These are phyloP conservation scores for Fistularia commersonii DNA, from an alignment of 2,797 vertebrate genomes.

Conservation along the genomic window DNA sequence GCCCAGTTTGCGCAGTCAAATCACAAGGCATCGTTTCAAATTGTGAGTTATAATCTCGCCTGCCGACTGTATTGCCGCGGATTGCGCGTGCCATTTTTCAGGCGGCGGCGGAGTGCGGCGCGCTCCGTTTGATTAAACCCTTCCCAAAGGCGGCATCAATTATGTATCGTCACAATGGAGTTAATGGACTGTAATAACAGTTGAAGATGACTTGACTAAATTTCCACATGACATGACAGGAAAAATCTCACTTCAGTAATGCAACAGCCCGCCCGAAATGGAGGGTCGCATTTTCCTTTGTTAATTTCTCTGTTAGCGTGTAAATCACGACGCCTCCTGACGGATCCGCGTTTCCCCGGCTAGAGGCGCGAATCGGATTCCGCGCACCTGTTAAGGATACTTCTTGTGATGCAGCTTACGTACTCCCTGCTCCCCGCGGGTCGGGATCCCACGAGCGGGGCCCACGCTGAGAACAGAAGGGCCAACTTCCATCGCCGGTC, in stretches of 20 bases:
- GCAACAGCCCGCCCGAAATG: constrained; percentile 32
- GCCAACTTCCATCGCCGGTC: too few species aligned
- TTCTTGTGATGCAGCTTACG: constrained; percentile 44
- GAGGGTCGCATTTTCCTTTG: constrained; percentile 41
- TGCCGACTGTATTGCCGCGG: constrained; percentile 44
- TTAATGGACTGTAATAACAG: constrained; percentile 73
- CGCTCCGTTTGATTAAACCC: constrained; percentile 74
- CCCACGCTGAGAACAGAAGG: constrained; percentile 63
- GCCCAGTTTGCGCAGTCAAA: too few species aligned
- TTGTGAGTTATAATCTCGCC: constrained; percentile 52
- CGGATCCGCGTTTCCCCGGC: not conserved
- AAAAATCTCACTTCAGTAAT: constrained; percentile 60
- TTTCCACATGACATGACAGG: constrained; percentile 65
- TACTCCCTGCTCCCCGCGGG: constrained; percentile 45
- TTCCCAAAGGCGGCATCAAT: constrained; percentile 75
- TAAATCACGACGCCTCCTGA: constrained; percentile 5
- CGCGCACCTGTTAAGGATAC: constrained; percentile 5
- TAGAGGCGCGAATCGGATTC: not conserved
- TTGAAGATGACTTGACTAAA: constrained; percentile 72
- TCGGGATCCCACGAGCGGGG: constrained; percentile 54
- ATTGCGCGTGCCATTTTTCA: constrained; percentile 66
- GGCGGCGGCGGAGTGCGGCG: constrained; percentile 49
- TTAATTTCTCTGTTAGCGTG: constrained; percentile 39
- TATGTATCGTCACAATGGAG: constrained; percentile 76
- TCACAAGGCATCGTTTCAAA: constrained; percentile 61